Percentiles rank a stretch among this genome's conserved stretches.
Conservation (phyloP, 30 jellyfish, hydroid and myxozoan genomes). For the Nemopilema nomurai region DNA sequence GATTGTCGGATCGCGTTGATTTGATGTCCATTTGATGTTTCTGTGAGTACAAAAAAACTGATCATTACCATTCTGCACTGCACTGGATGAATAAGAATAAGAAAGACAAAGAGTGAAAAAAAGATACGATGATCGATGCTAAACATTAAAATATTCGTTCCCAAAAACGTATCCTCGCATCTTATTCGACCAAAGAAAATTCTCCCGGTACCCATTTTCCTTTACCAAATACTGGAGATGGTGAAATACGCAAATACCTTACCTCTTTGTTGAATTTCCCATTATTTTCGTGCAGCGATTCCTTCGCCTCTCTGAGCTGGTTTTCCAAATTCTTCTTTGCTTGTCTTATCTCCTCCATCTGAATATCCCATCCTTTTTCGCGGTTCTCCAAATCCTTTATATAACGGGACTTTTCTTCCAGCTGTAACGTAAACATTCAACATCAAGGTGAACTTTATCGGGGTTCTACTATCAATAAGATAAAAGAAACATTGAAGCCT, state of each 20-base stretch:
- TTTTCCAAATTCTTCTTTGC: constrained; percentile 59
- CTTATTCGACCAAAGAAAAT: too few relatives aligned
- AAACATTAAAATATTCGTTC: too few relatives aligned
- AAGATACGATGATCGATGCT: too few relatives aligned
- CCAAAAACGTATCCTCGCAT: too few relatives aligned
- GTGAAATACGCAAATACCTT: too few relatives aligned
- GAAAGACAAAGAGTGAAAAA: too few relatives aligned
- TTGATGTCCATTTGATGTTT: constrained; percentile 62
- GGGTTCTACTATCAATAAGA: too few relatives aligned
- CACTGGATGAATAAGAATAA: too few relatives aligned
- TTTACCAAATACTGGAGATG: too few relatives aligned
- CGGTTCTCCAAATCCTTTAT: constrained; percentile 76
- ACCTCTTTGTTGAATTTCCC: constrained; percentile 74
- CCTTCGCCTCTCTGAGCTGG: constrained; percentile 68
- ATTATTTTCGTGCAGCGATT: constrained; percentile 63
- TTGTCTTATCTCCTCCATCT: constrained; percentile 56
- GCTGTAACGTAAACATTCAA: constrained; percentile 16
- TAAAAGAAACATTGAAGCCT: too few relatives aligned
- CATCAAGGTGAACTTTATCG: neutral
- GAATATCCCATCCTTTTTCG: constrained; percentile 54
- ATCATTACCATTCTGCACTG: too few relatives aligned
- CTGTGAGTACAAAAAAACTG: constrained; percentile 45
- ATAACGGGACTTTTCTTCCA: constrained; percentile 79
- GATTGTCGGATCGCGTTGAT: constrained; percentile 87
- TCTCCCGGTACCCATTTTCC: too few relatives aligned